Percentiles rank a stretch among this genome's conserved stretches.
These are phyloP conservation scores for Pelobates fuscus DNA, from an alignment of 2,113 vertebrate genomes.

Conservation along the genomic window DNA sequence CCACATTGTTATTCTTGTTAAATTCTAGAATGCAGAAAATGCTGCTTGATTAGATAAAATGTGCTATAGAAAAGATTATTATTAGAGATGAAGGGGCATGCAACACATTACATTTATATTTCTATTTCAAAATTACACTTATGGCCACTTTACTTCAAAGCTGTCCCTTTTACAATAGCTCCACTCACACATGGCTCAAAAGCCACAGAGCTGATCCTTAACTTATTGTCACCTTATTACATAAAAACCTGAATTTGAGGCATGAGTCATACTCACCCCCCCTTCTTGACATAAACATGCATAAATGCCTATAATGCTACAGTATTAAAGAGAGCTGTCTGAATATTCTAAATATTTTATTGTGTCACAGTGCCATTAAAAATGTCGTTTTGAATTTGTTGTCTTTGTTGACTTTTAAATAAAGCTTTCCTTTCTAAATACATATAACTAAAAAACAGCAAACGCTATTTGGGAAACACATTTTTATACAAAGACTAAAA, in stretches of 20 bases:
- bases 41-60: slow-evolving; percentile 70
- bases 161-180: slow-evolving; percentile 11
- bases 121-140: slow-evolving; percentile 16
- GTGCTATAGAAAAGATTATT: slow-evolving; percentile 59
- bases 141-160: slow-evolving; percentile 30
- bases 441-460: too few relatives aligned
- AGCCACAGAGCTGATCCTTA: slow-evolving; percentile 7
- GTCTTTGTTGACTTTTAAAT: too few relatives aligned
- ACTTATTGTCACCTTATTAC: neutral
- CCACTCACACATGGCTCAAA: slow-evolving; percentile 17
- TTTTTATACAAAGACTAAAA: too few relatives aligned
- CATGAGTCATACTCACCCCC: too few relatives aligned
- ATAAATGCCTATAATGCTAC: too few relatives aligned
- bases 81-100: slow-evolving; percentile 57
- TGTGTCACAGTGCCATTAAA: too few relatives aligned
- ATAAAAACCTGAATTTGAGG: neutral
- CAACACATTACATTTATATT: slow-evolving; percentile 58
- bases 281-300: too few relatives aligned
- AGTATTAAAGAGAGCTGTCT: too few relatives aligned
- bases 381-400: too few relatives aligned
- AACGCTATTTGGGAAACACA: too few relatives aligned
- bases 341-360: too few relatives aligned
- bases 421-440: too few relatives aligned
- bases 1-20: slow-evolving; percentile 72
- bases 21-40: slow-evolving; percentile 67